Conservation (phyloP, 2,113 vertebrate genomes). For the Muntiacus muntjak region DNA sequence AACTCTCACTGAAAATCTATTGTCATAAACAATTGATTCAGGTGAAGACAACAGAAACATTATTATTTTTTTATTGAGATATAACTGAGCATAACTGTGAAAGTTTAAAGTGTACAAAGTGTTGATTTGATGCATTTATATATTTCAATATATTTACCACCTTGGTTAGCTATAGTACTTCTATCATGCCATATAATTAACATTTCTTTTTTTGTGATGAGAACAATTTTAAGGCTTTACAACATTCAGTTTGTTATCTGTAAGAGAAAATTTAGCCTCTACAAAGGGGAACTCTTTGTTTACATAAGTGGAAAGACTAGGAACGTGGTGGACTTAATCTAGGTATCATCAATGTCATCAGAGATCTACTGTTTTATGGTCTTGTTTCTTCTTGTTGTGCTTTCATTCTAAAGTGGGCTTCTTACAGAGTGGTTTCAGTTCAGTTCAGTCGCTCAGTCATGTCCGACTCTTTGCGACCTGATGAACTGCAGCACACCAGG, state of each 20-base stretch:
- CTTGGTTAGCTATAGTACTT: neutral
- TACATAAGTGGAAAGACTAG: neutral
- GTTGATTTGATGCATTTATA: neutral
- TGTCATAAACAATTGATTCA: neutral
- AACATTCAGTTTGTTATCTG: neutral
- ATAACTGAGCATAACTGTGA: neutral
- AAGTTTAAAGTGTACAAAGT: neutral
- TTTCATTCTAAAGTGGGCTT: neutral
- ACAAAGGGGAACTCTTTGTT: neutral
- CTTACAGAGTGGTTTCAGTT: neutral
- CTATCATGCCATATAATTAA: neutral
- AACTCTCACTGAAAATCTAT: neutral
- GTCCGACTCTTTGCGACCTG: fast-evolving
- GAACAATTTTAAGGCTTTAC: neutral
- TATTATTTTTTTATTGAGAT: neutral
- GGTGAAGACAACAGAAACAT: neutral
- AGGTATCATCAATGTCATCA: neutral
- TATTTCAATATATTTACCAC: neutral
- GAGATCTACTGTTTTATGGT: neutral
- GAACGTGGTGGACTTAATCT: neutral
- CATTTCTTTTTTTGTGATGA: neutral
- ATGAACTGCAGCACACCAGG: fast-evolving
- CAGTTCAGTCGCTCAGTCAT: too few species aligned
- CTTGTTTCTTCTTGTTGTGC: neutral
- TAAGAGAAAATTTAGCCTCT: neutral